phyloP scores from a whole-genome alignment of 2,888 invertebrate species.

The Ectemnius continuus region DNA sequence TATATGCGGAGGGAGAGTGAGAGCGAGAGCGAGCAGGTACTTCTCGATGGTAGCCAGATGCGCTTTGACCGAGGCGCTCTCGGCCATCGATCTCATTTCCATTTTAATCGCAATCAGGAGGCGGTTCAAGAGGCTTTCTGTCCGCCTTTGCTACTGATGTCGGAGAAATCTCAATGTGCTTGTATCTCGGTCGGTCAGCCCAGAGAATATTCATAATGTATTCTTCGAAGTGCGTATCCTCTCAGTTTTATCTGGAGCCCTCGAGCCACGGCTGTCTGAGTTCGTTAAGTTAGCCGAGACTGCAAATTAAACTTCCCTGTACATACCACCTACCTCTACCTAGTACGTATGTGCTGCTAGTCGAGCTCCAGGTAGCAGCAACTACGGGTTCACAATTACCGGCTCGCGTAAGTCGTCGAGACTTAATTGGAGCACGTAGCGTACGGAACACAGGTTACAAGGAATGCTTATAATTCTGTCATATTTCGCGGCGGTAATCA shows the following conservation, averaged over 20 bases:
- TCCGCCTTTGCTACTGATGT: too few relatives aligned
- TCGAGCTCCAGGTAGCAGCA: background rate
- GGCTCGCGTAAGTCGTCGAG: constrained; percentile 16
- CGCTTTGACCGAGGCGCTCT: too few relatives aligned
- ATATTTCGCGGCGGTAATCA: constrained; percentile 43
- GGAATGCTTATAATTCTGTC: constrained; percentile 40
- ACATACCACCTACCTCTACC: background rate
- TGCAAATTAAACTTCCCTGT: constrained; percentile 33
- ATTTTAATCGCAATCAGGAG: too few relatives aligned
- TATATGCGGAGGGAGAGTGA: too few relatives aligned
- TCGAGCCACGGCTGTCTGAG: constrained; percentile 23
- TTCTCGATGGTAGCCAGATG: too few relatives aligned
- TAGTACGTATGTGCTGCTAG: background rate
- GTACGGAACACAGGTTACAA: constrained; percentile 5
- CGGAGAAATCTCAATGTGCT: too few relatives aligned
- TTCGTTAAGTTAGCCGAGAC: constrained; percentile 31
- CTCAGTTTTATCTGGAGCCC: constrained; percentile 18
- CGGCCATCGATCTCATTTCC: too few relatives aligned
- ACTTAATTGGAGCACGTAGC: constrained; percentile 35
- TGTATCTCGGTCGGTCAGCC: too few relatives aligned
- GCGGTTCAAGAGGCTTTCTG: too few relatives aligned
- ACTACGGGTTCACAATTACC: constrained; percentile 10
- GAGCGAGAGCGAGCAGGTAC: too few relatives aligned
- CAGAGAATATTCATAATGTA: constrained; percentile 7
- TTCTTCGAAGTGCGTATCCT: background rate